Evolutionary conservation across 2,113 vertebrate species (phyloP), one percentile per base, ranked within the genome.

Genomic region (Girardinichthys multiradiatus): DNA sequence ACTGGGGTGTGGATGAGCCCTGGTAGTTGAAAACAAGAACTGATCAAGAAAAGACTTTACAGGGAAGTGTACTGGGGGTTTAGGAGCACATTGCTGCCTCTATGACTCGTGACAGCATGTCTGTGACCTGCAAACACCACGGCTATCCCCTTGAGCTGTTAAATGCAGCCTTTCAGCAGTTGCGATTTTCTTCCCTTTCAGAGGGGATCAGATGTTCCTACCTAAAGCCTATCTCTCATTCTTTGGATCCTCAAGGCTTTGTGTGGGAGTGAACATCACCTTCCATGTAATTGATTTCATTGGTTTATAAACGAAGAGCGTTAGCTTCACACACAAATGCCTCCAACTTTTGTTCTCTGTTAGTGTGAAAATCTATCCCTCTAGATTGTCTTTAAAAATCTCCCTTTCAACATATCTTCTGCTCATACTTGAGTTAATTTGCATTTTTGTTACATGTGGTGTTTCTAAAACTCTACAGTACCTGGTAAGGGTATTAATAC

Each of bases 191-290:
- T 87, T 86, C 71, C 75, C 86, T 87, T 89, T 92, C 91, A 92
- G 87, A 87, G 60, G 80, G 90, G 86, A 91, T 92, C 85, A 92
- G 90, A 90, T 90, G 90, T 89, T 87, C 90, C 78, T 79, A 73
- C 83, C 68, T 79, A 82, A 92, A n/a, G 79, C 77, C 76, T 74
- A 81, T 82, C 85, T 90, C 79, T 70, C 70, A 73, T 84, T 90
- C 76, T 84, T 81, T 86, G 69, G 81, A 75, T 86, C 77, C 87
- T 82, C 67, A 24, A 76, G 87, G 85, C 84, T 81, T 81, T 80
- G 77, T 78, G 71, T 72, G 85, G 82, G 90, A 82, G 82, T 73
- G 77, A 87, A 77, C 82, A 80, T 79, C 61, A 4, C 82, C 68
- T 59, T 79, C 87, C 82, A 67, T 89, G 86, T 82, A 87, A 90